Percentiles rank a stretch among this genome's conserved stretches.
These are phyloP conservation scores for Eupithecia subumbrata DNA, from an alignment of 2,888 invertebrate species.

Conservation along the genomic window DNA sequence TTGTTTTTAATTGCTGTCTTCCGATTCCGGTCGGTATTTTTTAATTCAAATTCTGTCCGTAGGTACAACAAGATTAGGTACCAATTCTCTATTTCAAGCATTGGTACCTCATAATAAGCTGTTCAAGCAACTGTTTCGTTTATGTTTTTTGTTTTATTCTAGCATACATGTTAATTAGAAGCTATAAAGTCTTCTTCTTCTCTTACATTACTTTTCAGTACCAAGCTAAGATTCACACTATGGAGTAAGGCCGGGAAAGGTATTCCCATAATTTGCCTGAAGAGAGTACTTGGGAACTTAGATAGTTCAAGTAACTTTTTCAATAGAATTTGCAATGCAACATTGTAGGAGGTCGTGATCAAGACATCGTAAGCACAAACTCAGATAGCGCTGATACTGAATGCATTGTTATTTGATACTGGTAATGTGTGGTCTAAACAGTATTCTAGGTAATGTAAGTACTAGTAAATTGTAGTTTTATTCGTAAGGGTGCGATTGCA, in stretches of 20 bases:
- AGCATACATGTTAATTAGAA: neutral
- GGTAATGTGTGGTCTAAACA: constrained; percentile 10
- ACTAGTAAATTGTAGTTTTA: neutral
- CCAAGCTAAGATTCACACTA: neutral
- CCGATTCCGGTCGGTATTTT: constrained; percentile 20
- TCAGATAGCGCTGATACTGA: constrained; percentile 6
- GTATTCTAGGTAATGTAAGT: neutral
- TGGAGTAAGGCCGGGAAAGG: neutral
- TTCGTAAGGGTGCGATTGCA: neutral
- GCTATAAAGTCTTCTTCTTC: neutral
- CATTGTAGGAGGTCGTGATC: constrained; percentile 16
- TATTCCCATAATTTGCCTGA: neutral
- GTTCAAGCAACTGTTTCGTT: neutral
- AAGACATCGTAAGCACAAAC: constrained; percentile 5
- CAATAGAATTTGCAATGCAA: constrained; percentile 7
- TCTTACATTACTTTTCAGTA: neutral
- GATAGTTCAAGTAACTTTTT: neutral
- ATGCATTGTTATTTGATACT: constrained; percentile 12
- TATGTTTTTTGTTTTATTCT: neutral
- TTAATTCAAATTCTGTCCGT: neutral
- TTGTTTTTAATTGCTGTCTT: constrained; percentile 26
- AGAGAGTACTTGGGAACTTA: neutral
- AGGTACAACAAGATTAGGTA: neutral
- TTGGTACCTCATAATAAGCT: neutral
- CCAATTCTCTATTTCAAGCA: neutral